These are phyloP conservation scores for Caretta caretta DNA, from an alignment of 2,113 vertebrate genomes.

Conservation along the genomic window DNA sequence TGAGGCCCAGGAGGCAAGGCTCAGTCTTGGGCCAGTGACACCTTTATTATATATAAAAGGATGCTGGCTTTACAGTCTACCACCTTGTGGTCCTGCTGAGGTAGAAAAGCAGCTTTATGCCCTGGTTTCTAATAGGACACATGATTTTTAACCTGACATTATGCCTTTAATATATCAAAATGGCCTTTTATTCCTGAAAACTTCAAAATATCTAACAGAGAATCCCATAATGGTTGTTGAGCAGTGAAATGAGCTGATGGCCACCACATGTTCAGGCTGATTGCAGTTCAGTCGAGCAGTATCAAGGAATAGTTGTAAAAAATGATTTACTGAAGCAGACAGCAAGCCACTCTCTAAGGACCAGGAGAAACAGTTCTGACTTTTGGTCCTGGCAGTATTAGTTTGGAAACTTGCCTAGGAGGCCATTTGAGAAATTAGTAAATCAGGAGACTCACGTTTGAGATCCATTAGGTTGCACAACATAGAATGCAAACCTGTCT, in stretches of 20 bases:
- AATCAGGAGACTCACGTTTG: not conserved
- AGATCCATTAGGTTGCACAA: slow-evolving; percentile 18
- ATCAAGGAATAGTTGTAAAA: not conserved
- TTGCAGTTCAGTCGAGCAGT: not conserved
- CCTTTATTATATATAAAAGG: not conserved
- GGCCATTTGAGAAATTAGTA: not conserved
- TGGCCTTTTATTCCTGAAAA: not conserved
- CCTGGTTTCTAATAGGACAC: not conserved
- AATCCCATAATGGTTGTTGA: not conserved
- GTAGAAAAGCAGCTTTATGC: not conserved
- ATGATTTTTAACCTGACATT: not conserved
- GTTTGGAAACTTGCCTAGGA: not conserved
- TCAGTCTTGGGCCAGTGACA: not conserved
- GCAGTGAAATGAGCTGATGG: not conserved
- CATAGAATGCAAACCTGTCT: not conserved
- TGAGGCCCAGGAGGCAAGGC: not conserved
- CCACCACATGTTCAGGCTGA: not conserved
- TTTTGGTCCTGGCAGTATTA: not conserved
- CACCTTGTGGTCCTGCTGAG: not conserved
- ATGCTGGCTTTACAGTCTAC: not conserved
- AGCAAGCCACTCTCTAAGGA: not conserved
- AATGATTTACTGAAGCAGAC: not conserved
- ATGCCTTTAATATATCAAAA: not conserved
- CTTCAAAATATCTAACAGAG: not conserved
- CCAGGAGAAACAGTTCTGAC: not conserved